Percentiles rank a stretch among this genome's conserved stretches.
Evolutionary conservation across 2,888 invertebrate genomes (phyloP).

Genomic region (Tachina lurida): DNA sequence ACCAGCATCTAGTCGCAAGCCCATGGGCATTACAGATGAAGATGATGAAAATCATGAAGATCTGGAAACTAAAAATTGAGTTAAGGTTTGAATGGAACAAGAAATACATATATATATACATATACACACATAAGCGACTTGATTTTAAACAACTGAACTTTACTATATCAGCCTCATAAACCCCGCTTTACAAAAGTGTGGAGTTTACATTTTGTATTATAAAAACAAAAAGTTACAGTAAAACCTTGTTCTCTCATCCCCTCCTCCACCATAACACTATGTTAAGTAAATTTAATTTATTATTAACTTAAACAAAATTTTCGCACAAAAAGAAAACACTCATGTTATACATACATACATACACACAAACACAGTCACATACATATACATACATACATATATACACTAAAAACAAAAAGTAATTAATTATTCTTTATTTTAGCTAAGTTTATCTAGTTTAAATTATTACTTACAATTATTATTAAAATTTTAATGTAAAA

Average conservation of each 20-base stretch:
- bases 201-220: constrained; percentile 9
- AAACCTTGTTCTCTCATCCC: background rate
- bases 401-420: constrained; percentile 39
- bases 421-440: constrained; percentile 58
- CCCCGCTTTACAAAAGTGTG: constrained; percentile 45
- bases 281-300: constrained; percentile 70
- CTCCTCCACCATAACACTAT: constrained; percentile 29
- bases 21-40: constrained; percentile 74
- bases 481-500: constrained; percentile 52
- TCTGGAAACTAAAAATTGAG: constrained; percentile 38
- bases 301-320: constrained; percentile 53
- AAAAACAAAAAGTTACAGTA: constrained; percentile 5
- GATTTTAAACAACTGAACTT: constrained; percentile 39
- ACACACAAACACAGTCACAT: constrained; percentile 6
- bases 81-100: constrained; percentile 29
- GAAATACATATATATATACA: no score
- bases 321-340: constrained; percentile 5
- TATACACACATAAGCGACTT: constrained; percentile 20
- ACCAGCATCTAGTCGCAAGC: constrained; percentile 82
- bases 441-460: constrained; percentile 60
- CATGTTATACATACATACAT: constrained; percentile 9
- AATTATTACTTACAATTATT: constrained; percentile 53
- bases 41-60: constrained; percentile 67
- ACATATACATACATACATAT: constrained; percentile 13
- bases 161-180: background rate